These are phyloP conservation scores for Enteromius paludinosus DNA, from an alignment of 2,797 vertebrate species.

Conservation along the genomic window DNA sequence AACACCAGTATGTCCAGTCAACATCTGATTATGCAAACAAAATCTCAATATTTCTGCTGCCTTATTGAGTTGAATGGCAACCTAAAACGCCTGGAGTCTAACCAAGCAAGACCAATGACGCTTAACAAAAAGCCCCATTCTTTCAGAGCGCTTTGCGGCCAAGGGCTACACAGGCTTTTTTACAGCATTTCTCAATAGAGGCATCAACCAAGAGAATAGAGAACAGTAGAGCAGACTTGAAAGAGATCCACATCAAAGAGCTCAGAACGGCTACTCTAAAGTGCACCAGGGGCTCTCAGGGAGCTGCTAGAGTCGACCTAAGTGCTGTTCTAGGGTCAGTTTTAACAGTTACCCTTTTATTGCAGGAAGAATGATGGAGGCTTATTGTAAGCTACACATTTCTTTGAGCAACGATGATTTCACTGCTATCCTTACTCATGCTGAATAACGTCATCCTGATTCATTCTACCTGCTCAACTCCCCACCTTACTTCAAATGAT, in stretches of 20 bases:
- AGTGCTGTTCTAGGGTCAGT: constrained; percentile 43
- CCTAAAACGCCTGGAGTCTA: not conserved
- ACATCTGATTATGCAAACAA: not conserved
- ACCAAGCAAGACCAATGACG: not conserved
- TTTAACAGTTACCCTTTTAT: constrained; percentile 31
- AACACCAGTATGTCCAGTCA: not conserved
- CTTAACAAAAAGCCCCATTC: constrained; percentile 20
- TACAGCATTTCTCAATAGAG: constrained; percentile 53
- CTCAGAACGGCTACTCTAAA: constrained; percentile 51
- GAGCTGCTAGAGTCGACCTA: constrained; percentile 12
- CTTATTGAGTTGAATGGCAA: constrained; percentile 3
- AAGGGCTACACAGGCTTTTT: constrained; percentile 48
- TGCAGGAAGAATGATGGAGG: constrained; percentile 16
- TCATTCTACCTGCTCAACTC: constrained; percentile 35
- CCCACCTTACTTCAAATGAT: constrained; percentile 19
- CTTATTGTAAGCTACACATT: constrained; percentile 20
- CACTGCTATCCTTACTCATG: constrained; percentile 1
- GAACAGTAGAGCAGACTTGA: constrained; percentile 40
- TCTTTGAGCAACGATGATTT: constrained; percentile 13
- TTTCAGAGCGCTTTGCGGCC: constrained; percentile 17
- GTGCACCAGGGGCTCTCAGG: constrained; percentile 43
- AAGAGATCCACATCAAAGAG: constrained; percentile 57
- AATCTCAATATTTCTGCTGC: constrained; percentile 5
- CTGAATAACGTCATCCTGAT: constrained; percentile 32
- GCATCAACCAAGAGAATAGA: constrained; percentile 43